Percentiles rank a stretch among this genome's conserved stretches.
These are phyloP conservation scores for Gasteruption jaculator DNA, from an alignment of 2,888 invertebrate species.

Conservation along the genomic window DNA sequence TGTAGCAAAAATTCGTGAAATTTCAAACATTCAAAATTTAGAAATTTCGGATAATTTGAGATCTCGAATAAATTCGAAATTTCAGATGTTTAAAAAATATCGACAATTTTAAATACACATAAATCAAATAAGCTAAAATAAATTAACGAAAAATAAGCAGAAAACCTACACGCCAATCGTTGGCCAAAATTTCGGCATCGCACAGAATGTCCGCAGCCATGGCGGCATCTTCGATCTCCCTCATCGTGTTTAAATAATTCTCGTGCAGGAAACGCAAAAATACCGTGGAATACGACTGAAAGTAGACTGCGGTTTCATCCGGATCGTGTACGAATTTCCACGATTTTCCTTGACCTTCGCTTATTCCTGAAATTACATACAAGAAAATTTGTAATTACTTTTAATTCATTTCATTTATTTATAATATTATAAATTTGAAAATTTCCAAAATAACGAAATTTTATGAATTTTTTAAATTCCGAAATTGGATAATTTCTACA, in stretches of 20 bases:
- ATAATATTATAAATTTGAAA: no score
- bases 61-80: not conserved
- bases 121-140: not conserved
- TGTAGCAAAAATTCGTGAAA: no score
- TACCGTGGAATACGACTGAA: conserved; percentile 62
- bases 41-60: not conserved
- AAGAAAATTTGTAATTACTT: conserved; percentile 20
- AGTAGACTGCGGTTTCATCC: conserved; percentile 63
- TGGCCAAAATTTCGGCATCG: conserved; percentile 64
- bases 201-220: conserved; percentile 63
- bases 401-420: not conserved
- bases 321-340: conserved; percentile 61
- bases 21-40: not conserved
- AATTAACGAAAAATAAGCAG: conserved; percentile 41
- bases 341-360: conserved; percentile 34
- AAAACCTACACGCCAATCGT: conserved; percentile 65
- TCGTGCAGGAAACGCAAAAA: conserved; percentile 69
- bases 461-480: no score
- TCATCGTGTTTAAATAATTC: conserved; percentile 71
- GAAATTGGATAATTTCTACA: no score
- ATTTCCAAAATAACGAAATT: no score
- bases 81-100: not conserved
- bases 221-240: conserved; percentile 57
- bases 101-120: not conserved
- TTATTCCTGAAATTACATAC: conserved; percentile 48